phyloP scores from a whole-genome alignment of 2,888 invertebrate genomes.

The Apodemia zela region DNA sequence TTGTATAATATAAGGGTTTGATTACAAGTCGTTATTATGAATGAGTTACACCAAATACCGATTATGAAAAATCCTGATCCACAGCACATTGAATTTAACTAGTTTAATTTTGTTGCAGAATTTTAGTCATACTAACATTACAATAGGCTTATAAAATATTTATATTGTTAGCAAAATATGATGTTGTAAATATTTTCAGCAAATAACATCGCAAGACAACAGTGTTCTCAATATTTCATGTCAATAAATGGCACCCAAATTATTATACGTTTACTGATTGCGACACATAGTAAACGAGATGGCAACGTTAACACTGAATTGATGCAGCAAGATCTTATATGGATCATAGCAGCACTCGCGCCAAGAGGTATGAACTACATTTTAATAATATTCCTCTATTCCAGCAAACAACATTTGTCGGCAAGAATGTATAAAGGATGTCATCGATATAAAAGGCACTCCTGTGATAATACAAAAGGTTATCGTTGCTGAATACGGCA shows the following conservation, averaged over 20 bases:
- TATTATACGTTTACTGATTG: slow-evolving; percentile 76
- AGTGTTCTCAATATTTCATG: slow-evolving; percentile 76
- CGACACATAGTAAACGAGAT: slow-evolving; percentile 75
- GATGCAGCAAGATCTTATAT: slow-evolving; percentile 80
- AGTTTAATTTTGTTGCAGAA: too few relatives aligned
- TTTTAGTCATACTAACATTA: background rate
- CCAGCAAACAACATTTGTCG: slow-evolving; percentile 68
- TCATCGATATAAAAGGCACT: slow-evolving; percentile 72
- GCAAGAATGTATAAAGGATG: slow-evolving; percentile 69
- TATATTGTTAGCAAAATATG: slow-evolving; percentile 15
- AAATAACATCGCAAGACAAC: slow-evolving; percentile 71
- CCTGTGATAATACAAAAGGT: slow-evolving; percentile 73
- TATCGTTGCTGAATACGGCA: slow-evolving; percentile 64
- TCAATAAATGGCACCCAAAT: slow-evolving; percentile 78
- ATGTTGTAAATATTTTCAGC: slow-evolving; percentile 57
- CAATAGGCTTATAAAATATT: background rate
- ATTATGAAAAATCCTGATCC: too few relatives aligned
- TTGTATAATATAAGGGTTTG: too few relatives aligned
- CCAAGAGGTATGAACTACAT: slow-evolving; percentile 65
- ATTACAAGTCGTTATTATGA: too few relatives aligned
- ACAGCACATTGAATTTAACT: too few relatives aligned
- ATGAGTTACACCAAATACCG: too few relatives aligned
- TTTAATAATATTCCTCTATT: slow-evolving; percentile 39
- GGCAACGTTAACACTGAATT: slow-evolving; percentile 72
- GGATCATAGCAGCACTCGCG: slow-evolving; percentile 81